Evolutionary conservation across 2,888 invertebrate genomes (phyloP), one percentile per base, ranked within the genome.

Genomic region (Poecilus cupreus): DNA sequence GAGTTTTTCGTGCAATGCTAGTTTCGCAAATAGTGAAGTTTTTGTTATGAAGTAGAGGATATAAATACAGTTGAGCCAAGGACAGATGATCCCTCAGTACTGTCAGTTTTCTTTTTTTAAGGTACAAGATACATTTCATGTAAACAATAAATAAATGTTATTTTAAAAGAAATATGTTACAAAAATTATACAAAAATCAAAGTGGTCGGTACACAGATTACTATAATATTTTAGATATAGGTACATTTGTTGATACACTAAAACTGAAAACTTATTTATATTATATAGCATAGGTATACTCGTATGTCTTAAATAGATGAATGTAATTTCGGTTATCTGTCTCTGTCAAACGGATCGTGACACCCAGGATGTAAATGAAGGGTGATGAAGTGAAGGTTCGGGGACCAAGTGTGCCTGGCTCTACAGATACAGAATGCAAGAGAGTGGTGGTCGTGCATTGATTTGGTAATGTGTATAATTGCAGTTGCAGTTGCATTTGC

Each of bases 1-100:
- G 51, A 20, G 51, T 51, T 18, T 18, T 57, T 57, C 10, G 64
- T 68, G 64, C 64, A 68, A 37, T 37, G 64, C 16, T 51, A 37
- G 46, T 32, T 68, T 51, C 6, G 51, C 10, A 18, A 57, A 10
- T 13, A 22, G 24, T 24, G 4, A 13, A 60, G 43, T 43, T n/a
- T 8, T 43, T 43, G 43, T 43, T n/a, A 6, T 26, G 13, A 26
- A 24, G 54, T 11, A 60, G 24, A 60, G 24, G 60, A 60, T 60
- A 60, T n/a, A 49, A 13, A 51, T 51, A 26, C n/a, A 60, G 13
- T 60, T n/a, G 43, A 43, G 43, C n/a, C 43, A 43, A 43, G 11
- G 43, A 43, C 43, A 43, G 43, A n/a, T 43, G 43, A 43, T 43
- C 43, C 43, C 43, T 2, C 13, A 8, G n/a, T 11, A 13, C 43